A percentile compares a stretch with the other conserved stretches of the same genome.
phyloP scores from a whole-genome alignment of 2,888 invertebrate genomes.

The Bugulina stolonifera region DNA sequence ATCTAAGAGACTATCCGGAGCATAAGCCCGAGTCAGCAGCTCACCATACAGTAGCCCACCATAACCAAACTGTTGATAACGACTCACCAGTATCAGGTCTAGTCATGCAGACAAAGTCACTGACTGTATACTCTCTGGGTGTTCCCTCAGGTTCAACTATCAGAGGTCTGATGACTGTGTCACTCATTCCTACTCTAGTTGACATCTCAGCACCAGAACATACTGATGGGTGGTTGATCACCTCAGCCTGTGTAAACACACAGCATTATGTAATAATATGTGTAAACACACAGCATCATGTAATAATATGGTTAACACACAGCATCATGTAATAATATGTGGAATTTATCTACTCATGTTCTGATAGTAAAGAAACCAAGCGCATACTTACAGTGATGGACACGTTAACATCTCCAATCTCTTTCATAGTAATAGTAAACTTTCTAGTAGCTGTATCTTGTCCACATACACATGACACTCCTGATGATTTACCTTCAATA shows the following conservation, averaged over 20 bases:
- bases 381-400: constrained; percentile 37
- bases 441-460: constrained; percentile 36
- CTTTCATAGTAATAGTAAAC: constrained; percentile 38
- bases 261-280: background rate
- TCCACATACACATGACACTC: constrained; percentile 46
- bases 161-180: constrained; percentile 43
- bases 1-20: no score
- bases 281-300: background rate
- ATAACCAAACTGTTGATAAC: no score
- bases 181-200: constrained; percentile 35
- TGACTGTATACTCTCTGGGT: constrained; percentile 61
- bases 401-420: constrained; percentile 57
- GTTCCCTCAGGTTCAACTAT: constrained; percentile 64
- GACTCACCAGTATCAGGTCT: background rate
- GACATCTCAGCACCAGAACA: constrained; percentile 27
- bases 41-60: no score
- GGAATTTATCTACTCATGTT: background rate
- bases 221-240: constrained; percentile 10
- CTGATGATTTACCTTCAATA: constrained; percentile 14
- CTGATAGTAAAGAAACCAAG: background rate
- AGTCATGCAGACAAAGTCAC: constrained; percentile 60
- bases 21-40: no score
- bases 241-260: background rate
- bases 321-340: background rate
- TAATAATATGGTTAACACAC: background rate